Conservation (phyloP, 2,888 invertebrate species). For the Phaedon cochleariae region DNA sequence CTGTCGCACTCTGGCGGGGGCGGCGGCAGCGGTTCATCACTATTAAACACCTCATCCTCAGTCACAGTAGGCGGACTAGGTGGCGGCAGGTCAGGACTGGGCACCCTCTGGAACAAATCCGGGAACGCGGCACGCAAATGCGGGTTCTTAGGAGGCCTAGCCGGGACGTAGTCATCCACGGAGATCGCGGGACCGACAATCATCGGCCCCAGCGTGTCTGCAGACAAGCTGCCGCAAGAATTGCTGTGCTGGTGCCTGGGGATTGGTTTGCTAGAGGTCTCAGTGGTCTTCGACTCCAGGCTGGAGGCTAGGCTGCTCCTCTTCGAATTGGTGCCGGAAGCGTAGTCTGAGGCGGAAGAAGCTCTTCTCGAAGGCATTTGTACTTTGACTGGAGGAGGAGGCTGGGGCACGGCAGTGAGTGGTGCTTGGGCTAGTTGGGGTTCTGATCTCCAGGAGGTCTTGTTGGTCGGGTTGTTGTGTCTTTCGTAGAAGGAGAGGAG, state of each 20-base stretch:
- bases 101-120: slow-evolving; percentile 63
- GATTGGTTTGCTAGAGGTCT: slow-evolving; percentile 48
- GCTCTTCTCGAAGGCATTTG: slow-evolving; percentile 67
- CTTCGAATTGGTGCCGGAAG: slow-evolving; percentile 62
- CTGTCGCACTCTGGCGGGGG: slow-evolving; percentile 67
- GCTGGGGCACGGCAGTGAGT: slow-evolving; percentile 51
- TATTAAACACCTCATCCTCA: slow-evolving; percentile 68
- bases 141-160: slow-evolving; percentile 81
- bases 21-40: slow-evolving; percentile 73
- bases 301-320: slow-evolving; percentile 59
- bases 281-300: slow-evolving; percentile 54
- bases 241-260: slow-evolving; percentile 68
- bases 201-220: slow-evolving; percentile 69
- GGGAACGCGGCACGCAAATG: slow-evolving; percentile 66
- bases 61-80: slow-evolving; percentile 71
- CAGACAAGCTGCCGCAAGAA: slow-evolving; percentile 68
- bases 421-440: slow-evolving; percentile 64
- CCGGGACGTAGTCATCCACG: slow-evolving; percentile 76
- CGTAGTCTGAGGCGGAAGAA: slow-evolving; percentile 75
- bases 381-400: slow-evolving; percentile 62
- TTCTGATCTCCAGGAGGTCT: slow-evolving; percentile 67
- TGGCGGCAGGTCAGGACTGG: slow-evolving; percentile 69
- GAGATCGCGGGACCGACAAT: slow-evolving; percentile 71
- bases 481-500: slow-evolving; percentile 82
- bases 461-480: slow-evolving; percentile 59